A percentile compares a stretch with the other conserved stretches of the same genome.
Evolutionary conservation across 2,888 invertebrate genomes (phyloP).

Genomic region (Odontothrips loti): DNA sequence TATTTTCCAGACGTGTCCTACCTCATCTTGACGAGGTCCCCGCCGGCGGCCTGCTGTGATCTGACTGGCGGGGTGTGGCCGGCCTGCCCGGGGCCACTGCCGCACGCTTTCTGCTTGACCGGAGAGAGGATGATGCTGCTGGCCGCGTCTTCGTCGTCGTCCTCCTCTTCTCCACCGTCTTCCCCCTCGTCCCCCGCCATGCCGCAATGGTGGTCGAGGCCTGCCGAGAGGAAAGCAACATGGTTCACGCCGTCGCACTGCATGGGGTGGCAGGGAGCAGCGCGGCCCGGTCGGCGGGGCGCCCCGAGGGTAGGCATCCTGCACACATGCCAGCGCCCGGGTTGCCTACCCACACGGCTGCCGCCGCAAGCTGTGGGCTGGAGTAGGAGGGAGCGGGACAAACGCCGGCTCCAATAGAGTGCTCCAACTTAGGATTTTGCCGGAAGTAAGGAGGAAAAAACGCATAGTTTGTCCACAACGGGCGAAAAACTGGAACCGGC

Average conservation of each 20-base stretch:
- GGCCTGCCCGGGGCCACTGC: background rate
- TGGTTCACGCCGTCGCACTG: too few species aligned
- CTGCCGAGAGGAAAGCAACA: too few species aligned
- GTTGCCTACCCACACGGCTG: background rate
- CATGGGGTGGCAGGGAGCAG: too few species aligned
- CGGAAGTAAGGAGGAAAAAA: too few species aligned
- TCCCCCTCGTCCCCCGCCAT: background rate
- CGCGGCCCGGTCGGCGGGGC: background rate
- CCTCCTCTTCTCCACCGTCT: background rate
- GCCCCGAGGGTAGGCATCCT: background rate
- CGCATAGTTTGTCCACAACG: too few species aligned
- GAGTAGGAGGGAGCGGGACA: background rate
- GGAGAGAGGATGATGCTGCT: slow-evolving; percentile 1
- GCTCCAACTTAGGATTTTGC: too few species aligned
- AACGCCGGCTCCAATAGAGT: background rate
- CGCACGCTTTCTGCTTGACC: background rate
- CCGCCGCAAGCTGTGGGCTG: background rate
- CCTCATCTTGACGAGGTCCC: background rate
- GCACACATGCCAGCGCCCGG: background rate
- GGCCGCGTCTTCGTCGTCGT: background rate
- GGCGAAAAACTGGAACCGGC: too few species aligned
- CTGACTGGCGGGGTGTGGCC: background rate
- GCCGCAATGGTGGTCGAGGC: too few species aligned
- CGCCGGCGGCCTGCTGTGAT: background rate
- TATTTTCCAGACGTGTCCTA: background rate